Evolutionary conservation across 1,140 invertebrate species (phyloP), one percentile per base, ranked within the genome.

Genomic region (Coenobita brevimanus): DNA sequence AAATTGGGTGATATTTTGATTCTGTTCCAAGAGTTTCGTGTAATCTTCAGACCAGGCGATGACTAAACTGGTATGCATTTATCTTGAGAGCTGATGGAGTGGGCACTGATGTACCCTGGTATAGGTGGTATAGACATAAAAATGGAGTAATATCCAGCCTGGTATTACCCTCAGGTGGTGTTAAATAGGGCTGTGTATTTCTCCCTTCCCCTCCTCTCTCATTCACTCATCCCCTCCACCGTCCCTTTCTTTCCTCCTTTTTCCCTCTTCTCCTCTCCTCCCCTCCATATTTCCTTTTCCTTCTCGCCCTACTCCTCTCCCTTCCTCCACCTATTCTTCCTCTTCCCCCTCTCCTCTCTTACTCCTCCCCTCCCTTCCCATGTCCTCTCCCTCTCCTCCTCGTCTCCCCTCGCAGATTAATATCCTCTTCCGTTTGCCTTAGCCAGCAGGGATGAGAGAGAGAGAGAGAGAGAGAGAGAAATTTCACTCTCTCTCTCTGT

Each of bases 391-490:
- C 41, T 43, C 10, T 0, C 41, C 24, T 76, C 3, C 27, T 21
- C 78, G n/a, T 21, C 78, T 81, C 60, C 60, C 78, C 41, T 46
- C 82, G 38, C 73, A 85, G 50, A 85, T 85, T 78, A 85, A 85
- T 85, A 78, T 78, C 82, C 50, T 85, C 73, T 85, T 85, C 82
- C 82, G 82, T 85, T 85, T 54, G 82, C 27, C 82, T 76, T 75
- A 60, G 54, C 71, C 50, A 84, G 36, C 33, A n/a, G 21, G 6
- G 67, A 3, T 15, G 24, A 30, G 33, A 3, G 62, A 82, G 43
- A 71, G 73, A 76, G 73, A 76, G 73, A 43, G 73, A 76, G 73
- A 15, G 10, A 62, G 30, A 36, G 46, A 17, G 17, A 50, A n/a
- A n/a, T n/a, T n/a, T n/a, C n/a, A n/a, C n/a, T n/a, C n/a, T n/a